A percentile compares a stretch with the other conserved stretches of the same genome.
These are phyloP conservation scores for Drosophila multiciliata DNA, from an alignment of 2,888 invertebrate genomes.

Conservation along the genomic window DNA sequence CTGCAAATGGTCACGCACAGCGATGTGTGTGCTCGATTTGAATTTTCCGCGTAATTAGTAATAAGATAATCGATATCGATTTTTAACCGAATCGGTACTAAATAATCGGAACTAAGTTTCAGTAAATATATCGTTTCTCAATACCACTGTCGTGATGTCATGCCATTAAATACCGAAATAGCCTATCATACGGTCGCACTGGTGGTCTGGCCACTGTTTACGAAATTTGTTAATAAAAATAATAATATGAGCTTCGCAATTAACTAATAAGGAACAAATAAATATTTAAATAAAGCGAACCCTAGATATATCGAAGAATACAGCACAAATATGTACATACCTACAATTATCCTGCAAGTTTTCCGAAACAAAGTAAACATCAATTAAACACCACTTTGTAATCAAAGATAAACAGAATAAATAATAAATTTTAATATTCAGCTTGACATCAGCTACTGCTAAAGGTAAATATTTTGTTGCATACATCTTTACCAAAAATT, in stretches of 20 bases:
- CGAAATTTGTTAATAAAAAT: constrained; percentile 32
- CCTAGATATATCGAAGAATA: not conserved
- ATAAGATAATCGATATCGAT: constrained; percentile 20
- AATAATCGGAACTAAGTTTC: constrained; percentile 38
- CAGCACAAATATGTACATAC: constrained; percentile 22
- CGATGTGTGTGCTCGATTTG: constrained; percentile 79
- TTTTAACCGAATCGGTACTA: constrained; percentile 36
- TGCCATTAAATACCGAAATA: constrained; percentile 37
- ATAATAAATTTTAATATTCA: constrained; percentile 21
- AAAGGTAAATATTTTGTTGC: constrained; percentile 45
- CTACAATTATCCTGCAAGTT: constrained; percentile 25
- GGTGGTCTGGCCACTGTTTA: constrained; percentile 45
- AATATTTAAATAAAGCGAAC: constrained; percentile 5
- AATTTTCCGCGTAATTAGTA: constrained; percentile 50
- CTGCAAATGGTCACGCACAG: constrained; percentile 79
- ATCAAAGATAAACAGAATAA: constrained; percentile 23
- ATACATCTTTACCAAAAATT: constrained; percentile 9
- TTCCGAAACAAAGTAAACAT: constrained; percentile 29
- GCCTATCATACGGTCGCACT: constrained; percentile 22
- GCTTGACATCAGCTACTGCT: constrained; percentile 25
- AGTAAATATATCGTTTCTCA: constrained; percentile 22
- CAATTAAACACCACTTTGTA: constrained; percentile 10
- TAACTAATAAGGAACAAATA: not conserved
- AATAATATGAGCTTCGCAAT: constrained; percentile 22
- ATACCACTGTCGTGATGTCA: constrained; percentile 38